These are phyloP conservation scores for Acrocephalus kingi DNA, from an alignment of 2,113 vertebrate genomes.

Conservation along the genomic window DNA sequence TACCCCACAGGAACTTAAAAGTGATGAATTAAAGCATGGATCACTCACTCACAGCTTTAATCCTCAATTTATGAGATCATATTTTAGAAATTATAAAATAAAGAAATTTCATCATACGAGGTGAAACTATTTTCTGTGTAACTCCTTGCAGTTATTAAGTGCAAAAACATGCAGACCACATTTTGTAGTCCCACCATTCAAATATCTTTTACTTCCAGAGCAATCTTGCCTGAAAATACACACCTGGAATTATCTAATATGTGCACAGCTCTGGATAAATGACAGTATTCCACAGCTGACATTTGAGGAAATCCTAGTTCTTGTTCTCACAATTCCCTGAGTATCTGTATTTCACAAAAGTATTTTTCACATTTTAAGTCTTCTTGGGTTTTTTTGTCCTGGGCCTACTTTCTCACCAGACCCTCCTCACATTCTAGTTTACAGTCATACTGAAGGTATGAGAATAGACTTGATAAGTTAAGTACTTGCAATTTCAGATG, in stretches of 20 bases:
- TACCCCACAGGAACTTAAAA: slow-evolving; percentile 49
- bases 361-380: background rate
- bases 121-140: background rate
- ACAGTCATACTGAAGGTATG: background rate
- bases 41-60: background rate
- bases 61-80: background rate
- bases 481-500: background rate
- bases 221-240: background rate
- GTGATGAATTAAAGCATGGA: background rate
- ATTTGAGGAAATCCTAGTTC: background rate
- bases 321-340: background rate
- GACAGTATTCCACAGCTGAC: background rate
- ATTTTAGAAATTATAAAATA: background rate
- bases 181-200: background rate
- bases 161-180: background rate
- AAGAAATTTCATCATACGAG: background rate
- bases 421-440: background rate
- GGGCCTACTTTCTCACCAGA: background rate
- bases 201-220: background rate
- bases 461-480: background rate
- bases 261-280: background rate
- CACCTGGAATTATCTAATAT: background rate
- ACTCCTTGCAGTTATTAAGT: background rate
- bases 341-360: background rate
- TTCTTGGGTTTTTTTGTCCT: background rate